Evolutionary conservation across 2,113 vertebrate species (phyloP).

Genomic region (Tachysurus fulvidraco): DNA sequence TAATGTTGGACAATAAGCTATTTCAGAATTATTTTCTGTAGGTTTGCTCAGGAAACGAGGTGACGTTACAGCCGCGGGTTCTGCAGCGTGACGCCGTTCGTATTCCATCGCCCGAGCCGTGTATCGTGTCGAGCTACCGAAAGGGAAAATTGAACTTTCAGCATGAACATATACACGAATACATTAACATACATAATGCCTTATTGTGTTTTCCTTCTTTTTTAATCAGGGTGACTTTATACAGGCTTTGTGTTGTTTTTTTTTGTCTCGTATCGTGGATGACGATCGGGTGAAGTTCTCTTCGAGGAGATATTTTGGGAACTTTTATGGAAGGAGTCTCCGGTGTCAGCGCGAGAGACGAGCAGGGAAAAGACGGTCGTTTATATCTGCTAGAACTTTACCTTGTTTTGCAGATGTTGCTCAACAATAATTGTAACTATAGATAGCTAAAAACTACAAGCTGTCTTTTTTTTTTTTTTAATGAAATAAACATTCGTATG

Average conservation of each 20-base stretch:
- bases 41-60: not conserved
- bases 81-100: not conserved
- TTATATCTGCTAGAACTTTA: not conserved
- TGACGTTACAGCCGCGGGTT: not conserved
- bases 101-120: not conserved
- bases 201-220: not conserved
- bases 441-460: not conserved
- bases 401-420: not conserved
- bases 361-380: not conserved
- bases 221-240: not conserved
- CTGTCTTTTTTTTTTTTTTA: not conserved
- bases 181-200: not conserved
- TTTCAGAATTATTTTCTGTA: not conserved
- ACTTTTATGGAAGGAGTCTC: not conserved
- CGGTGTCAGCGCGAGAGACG: not conserved
- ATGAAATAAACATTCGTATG: not conserved
- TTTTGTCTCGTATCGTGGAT: no score
- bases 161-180: not conserved
- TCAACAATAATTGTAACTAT: not conserved
- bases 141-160: slow-evolving; percentile 9
- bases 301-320: no score
- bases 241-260: not conserved
- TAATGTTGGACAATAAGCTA: not conserved
- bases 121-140: not conserved
- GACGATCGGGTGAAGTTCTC: not conserved